phyloP scores from a whole-genome alignment of 2,113 vertebrate genomes.

The Engraulis encrasicolus region DNA sequence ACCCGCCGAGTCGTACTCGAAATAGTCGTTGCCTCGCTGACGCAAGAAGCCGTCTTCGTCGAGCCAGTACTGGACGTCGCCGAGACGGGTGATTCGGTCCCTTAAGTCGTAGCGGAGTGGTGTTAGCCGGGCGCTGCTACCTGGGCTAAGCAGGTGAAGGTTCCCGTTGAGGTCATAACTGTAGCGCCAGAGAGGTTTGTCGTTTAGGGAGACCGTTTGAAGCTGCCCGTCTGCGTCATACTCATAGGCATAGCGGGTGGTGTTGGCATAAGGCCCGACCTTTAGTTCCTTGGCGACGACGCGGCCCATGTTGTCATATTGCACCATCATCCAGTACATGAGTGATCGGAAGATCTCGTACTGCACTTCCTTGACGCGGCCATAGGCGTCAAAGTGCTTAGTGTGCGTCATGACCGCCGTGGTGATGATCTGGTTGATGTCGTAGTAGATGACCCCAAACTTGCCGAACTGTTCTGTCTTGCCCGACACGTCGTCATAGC shows the following conservation, averaged over 20 bases:
- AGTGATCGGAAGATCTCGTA: slow-evolving; percentile 98
- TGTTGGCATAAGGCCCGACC: slow-evolving; percentile 97
- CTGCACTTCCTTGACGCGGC: slow-evolving; percentile 95
- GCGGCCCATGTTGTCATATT: slow-evolving; percentile 98
- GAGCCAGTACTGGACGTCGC: slow-evolving; percentile 91
- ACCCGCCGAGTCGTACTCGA: slow-evolving; percentile 93
- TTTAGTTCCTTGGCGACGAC: slow-evolving; percentile 96
- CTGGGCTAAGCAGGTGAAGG: slow-evolving; percentile 92
- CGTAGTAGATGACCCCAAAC: slow-evolving; percentile 97
- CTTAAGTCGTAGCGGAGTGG: slow-evolving; percentile 92
- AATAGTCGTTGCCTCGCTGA: slow-evolving; percentile 92
- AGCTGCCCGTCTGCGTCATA: slow-evolving; percentile 94
- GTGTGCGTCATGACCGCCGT: slow-evolving; percentile 98
- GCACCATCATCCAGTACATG: slow-evolving; percentile 99
- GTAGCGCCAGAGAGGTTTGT: slow-evolving; percentile 96
- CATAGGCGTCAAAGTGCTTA: slow-evolving; percentile 96
- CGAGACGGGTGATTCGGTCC: slow-evolving; percentile 92
- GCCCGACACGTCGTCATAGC: slow-evolving; percentile 95
- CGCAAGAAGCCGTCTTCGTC: slow-evolving; percentile 96
- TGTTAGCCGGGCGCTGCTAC: slow-evolving; percentile 92
- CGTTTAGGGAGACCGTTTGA: slow-evolving; percentile 94
- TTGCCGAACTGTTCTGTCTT: slow-evolving; percentile 98
- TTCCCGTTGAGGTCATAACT: slow-evolving; percentile 98
- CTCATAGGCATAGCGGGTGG: slow-evolving; percentile 93
- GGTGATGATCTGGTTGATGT: slow-evolving; percentile 98